Percentiles rank a stretch among this genome's conserved stretches.
These are phyloP conservation scores for Atta texana DNA, from an alignment of 1,140 invertebrate genomes.

Conservation along the genomic window DNA sequence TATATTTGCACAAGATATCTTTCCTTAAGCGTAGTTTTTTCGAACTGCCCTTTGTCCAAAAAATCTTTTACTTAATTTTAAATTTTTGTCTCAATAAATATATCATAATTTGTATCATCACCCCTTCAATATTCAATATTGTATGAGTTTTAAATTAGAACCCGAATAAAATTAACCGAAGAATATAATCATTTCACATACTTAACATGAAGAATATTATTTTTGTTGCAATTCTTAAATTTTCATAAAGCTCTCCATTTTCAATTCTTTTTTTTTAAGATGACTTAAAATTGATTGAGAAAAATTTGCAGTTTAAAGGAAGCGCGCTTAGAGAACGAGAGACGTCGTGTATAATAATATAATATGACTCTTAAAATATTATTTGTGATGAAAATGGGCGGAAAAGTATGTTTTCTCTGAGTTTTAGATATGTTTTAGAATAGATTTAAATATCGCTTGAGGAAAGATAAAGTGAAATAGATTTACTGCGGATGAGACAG, in stretches of 20 bases:
- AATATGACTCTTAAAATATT: conserved; percentile 39
- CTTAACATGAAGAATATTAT: not conserved
- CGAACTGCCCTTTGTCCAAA: not conserved
- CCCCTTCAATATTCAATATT: not conserved
- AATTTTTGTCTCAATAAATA: not conserved
- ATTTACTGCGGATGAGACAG: conserved; percentile 59
- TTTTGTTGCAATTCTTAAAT: not conserved
- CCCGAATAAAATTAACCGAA: not conserved
- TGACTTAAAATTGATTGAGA: not conserved
- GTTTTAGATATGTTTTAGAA: conserved; percentile 19
- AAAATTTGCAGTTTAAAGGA: conserved; percentile 21
- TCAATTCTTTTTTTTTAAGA: not conserved
- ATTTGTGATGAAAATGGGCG: conserved; percentile 6
- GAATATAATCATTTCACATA: not conserved
- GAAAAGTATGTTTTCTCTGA: conserved; percentile 22
- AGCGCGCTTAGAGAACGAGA: not conserved
- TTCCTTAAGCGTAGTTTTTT: conserved; percentile 13
- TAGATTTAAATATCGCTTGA: not conserved
- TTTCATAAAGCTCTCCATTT: not conserved
- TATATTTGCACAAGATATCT: not conserved
- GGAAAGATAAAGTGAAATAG: conserved; percentile 9
- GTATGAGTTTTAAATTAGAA: conserved; percentile 1
- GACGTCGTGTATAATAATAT: conserved; percentile 13
- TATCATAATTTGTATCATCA: not conserved
- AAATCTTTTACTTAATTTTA: not conserved